A percentile compares a stretch with the other conserved stretches of the same genome.
phyloP scores from a whole-genome alignment of 2,113 vertebrate genomes.

The Anhinga anhinga region DNA sequence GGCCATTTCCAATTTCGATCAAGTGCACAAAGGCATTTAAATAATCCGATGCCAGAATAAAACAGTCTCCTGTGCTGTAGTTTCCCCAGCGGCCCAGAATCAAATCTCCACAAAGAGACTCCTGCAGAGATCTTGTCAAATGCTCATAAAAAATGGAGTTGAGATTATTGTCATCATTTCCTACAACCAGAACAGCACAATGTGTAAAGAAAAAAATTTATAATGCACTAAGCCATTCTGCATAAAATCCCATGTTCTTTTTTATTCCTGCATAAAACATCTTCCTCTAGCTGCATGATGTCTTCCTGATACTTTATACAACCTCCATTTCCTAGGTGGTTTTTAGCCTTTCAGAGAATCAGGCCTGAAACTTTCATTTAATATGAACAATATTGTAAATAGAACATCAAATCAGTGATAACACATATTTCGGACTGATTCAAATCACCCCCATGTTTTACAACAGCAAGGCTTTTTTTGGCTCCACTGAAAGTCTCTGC shows the following conservation, averaged over 20 bases:
- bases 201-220: not conserved
- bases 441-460: not conserved
- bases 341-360: not conserved
- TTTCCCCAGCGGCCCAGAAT: conserved; percentile 96
- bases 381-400: not conserved
- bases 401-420: not conserved
- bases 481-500: not conserved
- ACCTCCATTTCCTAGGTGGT: not conserved
- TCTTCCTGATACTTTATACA: not conserved
- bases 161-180: conserved; percentile 93
- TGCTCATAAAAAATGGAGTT: conserved; percentile 99
- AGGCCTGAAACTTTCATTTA: not conserved
- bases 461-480: not conserved
- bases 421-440: not conserved
- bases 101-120: conserved; percentile 93
- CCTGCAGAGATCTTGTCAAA: conserved; percentile 93
- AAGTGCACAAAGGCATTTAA: conserved; percentile 97
- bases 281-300: not conserved
- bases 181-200: conserved; percentile 66
- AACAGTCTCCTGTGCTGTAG: conserved; percentile 93
- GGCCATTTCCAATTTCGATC: conserved; percentile 94
- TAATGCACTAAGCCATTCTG: not conserved
- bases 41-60: conserved; percentile 97
- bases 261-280: not conserved
- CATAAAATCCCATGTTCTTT: not conserved